Conservation (phyloP, 2,888 invertebrate species). For the Zygaena filipendulae region DNA sequence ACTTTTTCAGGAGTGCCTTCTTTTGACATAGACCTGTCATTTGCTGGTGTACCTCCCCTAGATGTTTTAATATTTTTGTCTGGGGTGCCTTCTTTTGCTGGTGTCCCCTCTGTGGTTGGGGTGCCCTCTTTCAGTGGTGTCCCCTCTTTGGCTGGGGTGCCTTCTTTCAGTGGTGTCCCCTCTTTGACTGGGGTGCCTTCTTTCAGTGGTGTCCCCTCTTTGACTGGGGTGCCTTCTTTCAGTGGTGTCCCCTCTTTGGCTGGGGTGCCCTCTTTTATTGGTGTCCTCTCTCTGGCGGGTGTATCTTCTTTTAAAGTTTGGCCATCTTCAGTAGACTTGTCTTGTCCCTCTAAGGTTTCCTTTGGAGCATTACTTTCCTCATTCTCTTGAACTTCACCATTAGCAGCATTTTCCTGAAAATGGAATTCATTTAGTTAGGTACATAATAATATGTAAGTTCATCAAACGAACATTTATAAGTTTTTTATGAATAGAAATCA, state of each 20-base stretch:
- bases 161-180: slow-evolving; percentile 20
- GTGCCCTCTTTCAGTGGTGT: slow-evolving; percentile 19
- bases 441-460: slow-evolving; percentile 1
- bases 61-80: slow-evolving; percentile 14
- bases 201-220: slow-evolving; percentile 24
- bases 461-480: neutral
- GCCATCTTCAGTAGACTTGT: slow-evolving; percentile 13
- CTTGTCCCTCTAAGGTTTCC: slow-evolving; percentile 20
- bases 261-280: slow-evolving; percentile 25
- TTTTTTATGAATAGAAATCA: slow-evolving; percentile 6
- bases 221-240: slow-evolving; percentile 26
- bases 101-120: slow-evolving; percentile 1
- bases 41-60: slow-evolving; percentile 16
- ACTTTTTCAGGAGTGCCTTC: slow-evolving; percentile 27
- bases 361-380: slow-evolving; percentile 28
- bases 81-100: slow-evolving; percentile 21
- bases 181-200: slow-evolving; percentile 28
- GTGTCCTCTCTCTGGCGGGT: slow-evolving; percentile 20
- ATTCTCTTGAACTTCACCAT: slow-evolving; percentile 40
- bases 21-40: slow-evolving; percentile 22
- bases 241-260: slow-evolving; percentile 22
- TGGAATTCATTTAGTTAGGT: neutral
- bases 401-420: slow-evolving; percentile 36
- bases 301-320: slow-evolving; percentile 19
- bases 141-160: slow-evolving; percentile 17